phyloP scores from a whole-genome alignment of 2,113 vertebrate species.

The Neogobius melanostomus region DNA sequence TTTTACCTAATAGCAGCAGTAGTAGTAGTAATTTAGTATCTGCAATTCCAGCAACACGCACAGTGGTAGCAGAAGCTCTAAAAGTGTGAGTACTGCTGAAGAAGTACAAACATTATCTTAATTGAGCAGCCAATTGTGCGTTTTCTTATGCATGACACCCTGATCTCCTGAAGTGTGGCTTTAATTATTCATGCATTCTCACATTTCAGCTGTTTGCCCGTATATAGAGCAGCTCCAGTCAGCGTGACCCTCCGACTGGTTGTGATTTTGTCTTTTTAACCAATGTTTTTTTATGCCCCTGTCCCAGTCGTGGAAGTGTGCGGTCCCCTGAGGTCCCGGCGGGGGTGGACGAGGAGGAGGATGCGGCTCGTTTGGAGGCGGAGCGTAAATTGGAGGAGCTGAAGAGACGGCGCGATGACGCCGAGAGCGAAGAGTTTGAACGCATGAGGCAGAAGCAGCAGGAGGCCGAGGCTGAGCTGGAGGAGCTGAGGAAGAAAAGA shows the following conservation, averaged over 20 bases:
- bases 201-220: conserved; percentile 25
- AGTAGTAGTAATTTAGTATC: background rate
- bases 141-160: conserved; percentile 10
- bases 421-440: conserved; percentile 88
- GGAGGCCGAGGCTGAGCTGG: conserved; percentile 87
- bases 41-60: background rate
- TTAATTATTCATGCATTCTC: conserved; percentile 56
- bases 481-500: conserved; percentile 90
- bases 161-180: conserved; percentile 12
- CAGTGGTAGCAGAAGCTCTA: background rate
- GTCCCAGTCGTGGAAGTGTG: conserved; percentile 74
- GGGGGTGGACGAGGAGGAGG: conserved; percentile 73
- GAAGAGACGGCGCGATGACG: conserved; percentile 85
- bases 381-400: conserved; percentile 89
- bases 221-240: background rate
- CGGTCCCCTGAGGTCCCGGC: conserved; percentile 65
- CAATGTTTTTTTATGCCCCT: conserved; percentile 11
- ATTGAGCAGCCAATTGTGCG: conserved; percentile 3
- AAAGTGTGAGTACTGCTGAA: background rate
- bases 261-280: conserved; percentile 12
- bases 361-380: conserved; percentile 79
- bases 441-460: conserved; percentile 92
- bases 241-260: background rate
- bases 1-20: background rate
- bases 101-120: background rate